Conservation (phyloP, 64 coral and sea anemone genomes). For the Pachyseris speciosa region DNA sequence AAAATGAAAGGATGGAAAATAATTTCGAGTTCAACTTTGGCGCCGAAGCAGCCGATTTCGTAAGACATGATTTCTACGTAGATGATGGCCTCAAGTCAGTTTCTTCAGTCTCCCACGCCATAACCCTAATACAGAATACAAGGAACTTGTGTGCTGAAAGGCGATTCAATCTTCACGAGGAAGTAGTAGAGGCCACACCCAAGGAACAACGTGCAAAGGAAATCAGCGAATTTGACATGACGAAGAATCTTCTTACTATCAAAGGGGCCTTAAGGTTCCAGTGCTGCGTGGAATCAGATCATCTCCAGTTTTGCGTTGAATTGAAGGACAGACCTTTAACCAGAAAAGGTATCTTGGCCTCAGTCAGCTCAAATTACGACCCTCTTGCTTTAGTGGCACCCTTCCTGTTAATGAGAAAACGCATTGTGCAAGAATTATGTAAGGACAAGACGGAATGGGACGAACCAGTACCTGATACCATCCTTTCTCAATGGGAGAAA, state of each 20-base stretch:
- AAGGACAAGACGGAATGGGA: constrained; percentile 26
- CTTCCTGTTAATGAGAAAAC: constrained; percentile 32
- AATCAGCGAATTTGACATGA: constrained; percentile 32
- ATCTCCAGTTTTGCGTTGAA: constrained; percentile 11
- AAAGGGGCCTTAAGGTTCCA: constrained; percentile 17
- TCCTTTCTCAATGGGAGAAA: constrained; percentile 17
- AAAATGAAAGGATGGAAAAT: too few species aligned
- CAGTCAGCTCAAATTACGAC: constrained; percentile 36
- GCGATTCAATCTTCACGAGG: constrained; percentile 41
- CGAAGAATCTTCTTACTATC: not conserved
- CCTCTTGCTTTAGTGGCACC: constrained; percentile 10
- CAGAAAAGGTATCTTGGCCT: constrained; percentile 17
- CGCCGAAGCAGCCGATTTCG: too few species aligned
- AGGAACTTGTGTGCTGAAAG: constrained; percentile 8
- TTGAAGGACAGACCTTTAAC: constrained; percentile 29
- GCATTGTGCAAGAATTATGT: constrained; percentile 25
- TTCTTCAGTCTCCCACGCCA: too few species aligned
- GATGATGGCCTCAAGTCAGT: too few species aligned
- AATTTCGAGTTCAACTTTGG: too few species aligned
- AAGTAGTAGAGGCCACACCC: constrained; percentile 12
- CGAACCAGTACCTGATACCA: not conserved
- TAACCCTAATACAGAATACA: not conserved
- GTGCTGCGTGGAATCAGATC: constrained; percentile 54
- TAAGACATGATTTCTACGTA: too few species aligned
- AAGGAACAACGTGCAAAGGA: constrained; percentile 1